Percentiles rank a stretch among this genome's conserved stretches.
Evolutionary conservation across 2,888 invertebrate species (phyloP).

Genomic region (Tribolium freemani): DNA sequence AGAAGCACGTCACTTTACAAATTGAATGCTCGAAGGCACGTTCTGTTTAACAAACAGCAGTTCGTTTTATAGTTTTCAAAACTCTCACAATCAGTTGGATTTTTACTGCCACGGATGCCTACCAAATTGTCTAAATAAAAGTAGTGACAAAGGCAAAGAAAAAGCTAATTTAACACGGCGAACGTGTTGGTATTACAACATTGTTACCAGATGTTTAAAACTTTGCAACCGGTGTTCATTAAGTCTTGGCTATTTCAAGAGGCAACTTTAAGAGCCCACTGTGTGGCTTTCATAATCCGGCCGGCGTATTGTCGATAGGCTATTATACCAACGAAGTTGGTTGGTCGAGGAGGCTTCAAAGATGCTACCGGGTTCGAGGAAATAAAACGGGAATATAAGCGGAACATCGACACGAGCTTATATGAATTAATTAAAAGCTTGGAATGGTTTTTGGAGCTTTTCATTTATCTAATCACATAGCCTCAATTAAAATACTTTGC

Average conservation of each 20-base stretch:
- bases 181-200: neutral
- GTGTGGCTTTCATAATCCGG: conserved; percentile 23
- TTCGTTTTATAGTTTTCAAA: conserved; percentile 24
- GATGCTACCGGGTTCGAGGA: conserved; percentile 9
- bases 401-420: conserved; percentile 11
- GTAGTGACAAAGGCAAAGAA: neutral
- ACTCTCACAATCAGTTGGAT: conserved; percentile 1
- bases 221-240: conserved; percentile 15
- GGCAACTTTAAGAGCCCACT: neutral
- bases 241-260: conserved; percentile 16
- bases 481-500: neutral
- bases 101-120: neutral
- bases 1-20: conserved; percentile 25
- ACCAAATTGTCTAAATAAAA: neutral
- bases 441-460: neutral
- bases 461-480: conserved; percentile 6
- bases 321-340: conserved; percentile 15
- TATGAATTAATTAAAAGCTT: conserved; percentile 23
- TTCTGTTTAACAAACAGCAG: conserved; percentile 26
- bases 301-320: conserved; percentile 27
- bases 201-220: conserved; percentile 12
- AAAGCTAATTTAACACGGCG: neutral
- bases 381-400: conserved; percentile 18
- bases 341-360: conserved; percentile 14
- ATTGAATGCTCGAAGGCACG: conserved; percentile 31